Evolutionary conservation across 2,888 invertebrate species (phyloP), one percentile per base, ranked within the genome.

Genomic region (Nephrocerus scutellatus): DNA sequence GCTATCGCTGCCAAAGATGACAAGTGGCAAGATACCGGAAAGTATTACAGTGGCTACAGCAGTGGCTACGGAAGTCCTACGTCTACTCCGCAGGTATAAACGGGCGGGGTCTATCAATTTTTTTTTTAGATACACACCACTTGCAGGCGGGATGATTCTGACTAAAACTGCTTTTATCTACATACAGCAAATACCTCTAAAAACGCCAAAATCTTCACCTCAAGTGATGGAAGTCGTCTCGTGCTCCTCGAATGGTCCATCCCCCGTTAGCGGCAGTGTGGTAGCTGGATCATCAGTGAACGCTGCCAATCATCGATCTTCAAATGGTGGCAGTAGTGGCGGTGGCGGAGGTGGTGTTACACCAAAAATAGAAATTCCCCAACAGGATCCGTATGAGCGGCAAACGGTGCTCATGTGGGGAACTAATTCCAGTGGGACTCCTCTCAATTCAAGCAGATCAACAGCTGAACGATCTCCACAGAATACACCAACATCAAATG

Each of bases 321-420:
- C 50, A 8, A 48, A 53, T 32, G 55, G 54, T 44, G 51, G 50
- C 33, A 49, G 41, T 35, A 41, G 33, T 9, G 43, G 36, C 30
- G 47, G 33, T 30, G 37, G 33, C 13, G 45, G 47, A 14, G 46
- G 50, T 26, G 42, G 49, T 33, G 53, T 61, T 4, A 65, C 66
- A 12, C 67, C 69, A 14, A 69, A 69, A 48, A 56, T 68, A 10
- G 69, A 69, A 48, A 53, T 61, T 6, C 51, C 56, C 3, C 43
- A 61, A 5, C 62, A 65, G 15, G 66, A 67, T 49, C 66, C 61
- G 5, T 67, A 70, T 44, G 72, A 74, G 52, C 73, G 92, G 29
- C 91, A 92, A 68, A 92, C 91, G 9, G 92, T 91, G 36, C 75
- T 92, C 28, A 91, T 92, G 91, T 92, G 91, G 91, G 91, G 90